Base-by-base conservation (phyloP, 2,797 vertebrate species). In the Enteromius treurensis region DNA sequence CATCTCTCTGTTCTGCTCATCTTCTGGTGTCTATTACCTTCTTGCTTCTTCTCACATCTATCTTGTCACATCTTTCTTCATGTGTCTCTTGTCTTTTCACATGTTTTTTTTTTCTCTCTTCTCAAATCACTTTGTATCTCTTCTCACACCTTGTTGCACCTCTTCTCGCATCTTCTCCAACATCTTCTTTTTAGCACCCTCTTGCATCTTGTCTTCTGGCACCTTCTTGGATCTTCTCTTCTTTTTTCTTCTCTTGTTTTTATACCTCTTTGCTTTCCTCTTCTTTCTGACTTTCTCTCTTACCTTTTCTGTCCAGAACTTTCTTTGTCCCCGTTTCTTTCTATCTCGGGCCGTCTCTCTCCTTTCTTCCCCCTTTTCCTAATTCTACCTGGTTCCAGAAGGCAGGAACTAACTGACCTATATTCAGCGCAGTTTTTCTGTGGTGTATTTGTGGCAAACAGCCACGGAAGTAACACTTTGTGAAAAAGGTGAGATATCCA, bases 381-480 rank as follows among this genome's bases (percentile, higher is more conserved):
- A 58, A 80, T 67, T 62, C 47, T 64, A 64, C 80, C 68, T 85
- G 84, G 60, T 79, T 85, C 55, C 14, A 6, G 45, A 77, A 67
- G 79, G 55, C 58, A 65, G 79, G 74, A 85, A 81, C 68, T 76
- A 69, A 73, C 9, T 79, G 77, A 69, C 76, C 81, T 83, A 79
- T 83, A 80, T 83, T 58, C 77, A 3, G 40, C 70, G 26, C 67
- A 19, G 55, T 51, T 32, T 37, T 55, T 86, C 77, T 82, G 40
- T 40, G 45, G 70, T 62, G 62, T 68, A 47, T 74, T 65, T 23
- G 34, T 79, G 34, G 42, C 51, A 29, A 55, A 55, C 21, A 10
- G 53, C 21, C 55, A 77, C 14, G 1, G 4, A 42, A 32, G 58
- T 21, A 47, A 42, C 32, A 75, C 7, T 37, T 67, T 49, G 51